Conservation (phyloP, 2,888 invertebrate genomes). For the Trachelus stipa region DNA sequence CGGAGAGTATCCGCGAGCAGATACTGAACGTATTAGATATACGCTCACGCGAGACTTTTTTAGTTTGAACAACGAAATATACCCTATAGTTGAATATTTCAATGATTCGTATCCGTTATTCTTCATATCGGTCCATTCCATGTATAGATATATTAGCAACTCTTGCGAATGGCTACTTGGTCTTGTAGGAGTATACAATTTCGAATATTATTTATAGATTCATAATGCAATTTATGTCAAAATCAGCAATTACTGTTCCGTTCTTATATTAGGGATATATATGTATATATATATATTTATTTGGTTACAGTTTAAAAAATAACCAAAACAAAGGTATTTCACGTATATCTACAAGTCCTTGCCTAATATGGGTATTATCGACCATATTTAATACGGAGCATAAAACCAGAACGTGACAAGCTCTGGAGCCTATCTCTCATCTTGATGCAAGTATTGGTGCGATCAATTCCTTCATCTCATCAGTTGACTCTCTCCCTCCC, state of each 20-base stretch:
- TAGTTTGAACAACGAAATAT: not conserved
- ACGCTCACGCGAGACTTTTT: not conserved
- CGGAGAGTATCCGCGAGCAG: not conserved
- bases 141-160: not conserved
- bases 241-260: not conserved
- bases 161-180: not conserved
- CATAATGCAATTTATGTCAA: not conserved
- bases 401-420: not conserved
- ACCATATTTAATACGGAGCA: not conserved
- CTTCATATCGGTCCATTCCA: not conserved
- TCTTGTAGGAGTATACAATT: not conserved
- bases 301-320: not conserved
- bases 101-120: not conserved
- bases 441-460: not conserved
- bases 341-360: not conserved
- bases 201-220: not conserved
- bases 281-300: not conserved
- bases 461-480: not conserved
- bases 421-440: not conserved
- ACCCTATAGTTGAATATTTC: not conserved
- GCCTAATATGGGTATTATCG: not conserved
- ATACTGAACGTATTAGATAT: not conserved
- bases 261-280: not conserved
- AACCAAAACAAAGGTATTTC: not conserved
- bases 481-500: not conserved